Evolutionary conservation across 2,797 vertebrate species (phyloP), one percentile per base, ranked within the genome.

Genomic region (Clarias fuscus): DNA sequence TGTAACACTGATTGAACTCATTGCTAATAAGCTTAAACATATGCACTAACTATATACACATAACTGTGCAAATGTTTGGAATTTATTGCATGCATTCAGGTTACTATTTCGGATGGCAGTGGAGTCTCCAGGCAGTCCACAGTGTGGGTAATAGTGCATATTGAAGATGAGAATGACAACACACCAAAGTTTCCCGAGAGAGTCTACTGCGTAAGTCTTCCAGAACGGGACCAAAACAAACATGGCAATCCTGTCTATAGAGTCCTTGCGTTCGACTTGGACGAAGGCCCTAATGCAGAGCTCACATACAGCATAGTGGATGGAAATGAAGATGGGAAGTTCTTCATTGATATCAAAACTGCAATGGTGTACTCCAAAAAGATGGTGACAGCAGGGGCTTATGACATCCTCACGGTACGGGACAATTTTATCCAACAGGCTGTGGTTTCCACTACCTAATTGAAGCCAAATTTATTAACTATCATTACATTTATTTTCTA

Each of bases 91-190:
- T 90, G 59, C 87, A 43, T 86, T 8, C 85, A 99, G 98, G 97
- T 99, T 0, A 97, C 95, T 0, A 96, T 99, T 62, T 96, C 96
- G 71, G 98, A 99, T 85, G 97, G 96, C 0, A 97, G 97, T 0
- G 93, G 91, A 33, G 96, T 95, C 78, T 93, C 96, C 83, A 97
- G 95, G 80, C 97, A 97, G 86, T 97, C 97, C 1, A 90, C 96
- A 0, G 95, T 97, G 62, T 96, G 98, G 91, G 97, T 99, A 78
- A 97, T 98, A 78, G 98, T 99, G 84, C 98, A 97, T 90, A 94
- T 99, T 40, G 95, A 97, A 53, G 98, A 99, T 88, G 97, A 99
- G 92, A 99, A 99, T 78, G 98, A 99, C 95, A 99, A 98, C 91
- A 95, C 95, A 2, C 98, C 98, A 43, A 95, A 96, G 85, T 99